Evolutionary conservation across 1,140 invertebrate species (phyloP), one percentile per base, ranked within the genome.

Genomic region (Steinernema feltiae): DNA sequence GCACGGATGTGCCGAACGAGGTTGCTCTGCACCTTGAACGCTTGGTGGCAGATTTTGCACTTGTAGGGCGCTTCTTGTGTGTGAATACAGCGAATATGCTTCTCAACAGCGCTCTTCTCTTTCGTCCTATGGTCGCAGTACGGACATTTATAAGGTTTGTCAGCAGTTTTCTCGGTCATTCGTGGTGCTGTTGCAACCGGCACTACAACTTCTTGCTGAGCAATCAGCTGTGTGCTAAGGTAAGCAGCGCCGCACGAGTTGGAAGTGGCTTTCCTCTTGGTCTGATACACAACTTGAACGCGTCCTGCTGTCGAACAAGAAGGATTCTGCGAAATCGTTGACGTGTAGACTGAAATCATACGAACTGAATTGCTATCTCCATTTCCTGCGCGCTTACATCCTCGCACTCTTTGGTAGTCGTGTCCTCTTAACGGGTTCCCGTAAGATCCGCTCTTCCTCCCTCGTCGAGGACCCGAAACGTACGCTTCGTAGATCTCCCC

Each of bases 1-100:
- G 79, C 31, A 18, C 79, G 29, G 32, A 80, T 77, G 35, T 80
- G 79, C 1, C 79, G 78, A 17, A 78, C 74, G 18, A 80, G 69
- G 32, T 80, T 80, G 48, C 76, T 79, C 53, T 80, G 79, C 24
- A 80, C 75, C 69, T 80, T 80, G 75, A 80, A 80, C n/a, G 32
- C 30, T 72, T 72, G 77, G 17, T 69, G 18, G 48, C 79, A 80
- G 41, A 35, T 79, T 24, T 69, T 24, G 71, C 79, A 80, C 46
- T 35, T 76, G 71, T 80, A 80, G 3, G 79, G 79, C 15, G 77
- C 69, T 72, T 80, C 79, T 3, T 70, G 32, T 3, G 79, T 80
- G 79, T 80, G 79, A n/a, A 80, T 79, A 24, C 76, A 80, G 0
- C 75, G 32, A 31, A 77, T 72, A 32, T 78, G 77, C 30, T 78